A percentile compares a stretch with the other conserved stretches of the same genome.
Conservation (phyloP, 2,888 invertebrate genomes). For the Lydus trimaculatus region DNA sequence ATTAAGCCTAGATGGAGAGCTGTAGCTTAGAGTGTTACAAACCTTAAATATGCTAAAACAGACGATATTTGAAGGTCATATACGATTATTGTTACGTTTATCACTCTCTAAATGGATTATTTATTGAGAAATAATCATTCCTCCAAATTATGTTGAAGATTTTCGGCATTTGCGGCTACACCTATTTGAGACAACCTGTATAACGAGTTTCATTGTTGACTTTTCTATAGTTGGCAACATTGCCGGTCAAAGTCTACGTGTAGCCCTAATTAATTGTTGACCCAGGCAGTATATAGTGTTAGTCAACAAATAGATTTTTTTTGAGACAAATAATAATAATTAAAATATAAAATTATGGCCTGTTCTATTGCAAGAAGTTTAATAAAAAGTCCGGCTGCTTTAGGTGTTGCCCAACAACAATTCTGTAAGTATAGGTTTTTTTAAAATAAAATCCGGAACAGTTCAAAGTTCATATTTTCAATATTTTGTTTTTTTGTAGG, state of each 20-base stretch:
- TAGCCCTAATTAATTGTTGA: background rate
- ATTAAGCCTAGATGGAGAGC: too few relatives aligned
- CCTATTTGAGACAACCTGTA: background rate
- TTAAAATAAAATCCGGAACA: constrained; percentile 3
- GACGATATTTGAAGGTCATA: too few relatives aligned
- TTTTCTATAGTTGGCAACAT: constrained; percentile 25
- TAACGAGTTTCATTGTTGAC: background rate
- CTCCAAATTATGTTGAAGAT: too few relatives aligned
- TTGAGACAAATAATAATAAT: constrained; percentile 4
- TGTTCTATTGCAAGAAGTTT: constrained; percentile 49
- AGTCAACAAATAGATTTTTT: background rate
- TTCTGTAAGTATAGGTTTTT: constrained; percentile 41
- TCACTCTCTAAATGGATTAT: too few relatives aligned
- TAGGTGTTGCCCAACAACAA: constrained; percentile 44
- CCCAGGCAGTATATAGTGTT: background rate
- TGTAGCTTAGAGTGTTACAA: too few relatives aligned
- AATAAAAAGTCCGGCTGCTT: constrained; percentile 43
- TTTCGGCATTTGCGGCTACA: background rate
- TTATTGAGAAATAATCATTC: too few relatives aligned
- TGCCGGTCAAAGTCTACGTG: constrained; percentile 34
- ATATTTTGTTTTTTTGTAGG: constrained; percentile 53
- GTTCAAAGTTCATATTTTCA: constrained; percentile 14
- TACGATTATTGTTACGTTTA: too few relatives aligned
- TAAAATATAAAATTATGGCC: constrained; percentile 47
- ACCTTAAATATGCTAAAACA: too few relatives aligned